Evolutionary conservation across 2,113 vertebrate species (phyloP).

Genomic region (Zonotrichia leucophrys): DNA sequence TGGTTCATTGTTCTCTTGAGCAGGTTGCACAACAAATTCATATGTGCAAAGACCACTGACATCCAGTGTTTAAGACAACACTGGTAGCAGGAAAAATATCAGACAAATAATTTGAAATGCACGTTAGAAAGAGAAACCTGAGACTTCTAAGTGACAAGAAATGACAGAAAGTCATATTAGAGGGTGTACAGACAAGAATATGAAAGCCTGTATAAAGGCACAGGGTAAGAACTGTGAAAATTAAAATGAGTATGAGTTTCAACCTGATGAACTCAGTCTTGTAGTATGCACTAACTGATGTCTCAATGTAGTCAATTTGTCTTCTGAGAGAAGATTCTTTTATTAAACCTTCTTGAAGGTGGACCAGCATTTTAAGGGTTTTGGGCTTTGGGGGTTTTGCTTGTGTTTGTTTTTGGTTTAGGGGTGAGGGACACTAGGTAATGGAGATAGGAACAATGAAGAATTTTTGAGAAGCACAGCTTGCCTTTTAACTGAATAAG

Average conservation of each 20-base stretch:
- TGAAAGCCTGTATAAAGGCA: neutral
- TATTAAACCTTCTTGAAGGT: neutral
- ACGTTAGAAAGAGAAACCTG: neutral
- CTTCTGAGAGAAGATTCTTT: neutral
- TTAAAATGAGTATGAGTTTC: neutral
- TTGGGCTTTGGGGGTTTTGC: fast-evolving
- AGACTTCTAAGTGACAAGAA: neutral
- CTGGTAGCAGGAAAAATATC: neutral
- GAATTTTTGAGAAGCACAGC: neutral
- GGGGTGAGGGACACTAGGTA: neutral
- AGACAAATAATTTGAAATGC: neutral
- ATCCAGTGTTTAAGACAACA: neutral
- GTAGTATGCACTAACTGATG: neutral
- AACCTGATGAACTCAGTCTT: neutral
- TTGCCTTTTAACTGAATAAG: neutral
- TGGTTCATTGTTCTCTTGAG: neutral
- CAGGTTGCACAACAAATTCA: neutral
- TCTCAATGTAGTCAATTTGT: neutral
- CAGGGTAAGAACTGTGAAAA: neutral
- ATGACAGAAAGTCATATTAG: neutral
- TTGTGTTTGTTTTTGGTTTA: neutral
- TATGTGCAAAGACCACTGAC: neutral
- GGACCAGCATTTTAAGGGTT: neutral
- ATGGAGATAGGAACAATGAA: neutral
- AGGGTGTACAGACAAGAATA: neutral